Conservation (phyloP, 2,113 vertebrate genomes). For the Sclerurus mexicanus region DNA sequence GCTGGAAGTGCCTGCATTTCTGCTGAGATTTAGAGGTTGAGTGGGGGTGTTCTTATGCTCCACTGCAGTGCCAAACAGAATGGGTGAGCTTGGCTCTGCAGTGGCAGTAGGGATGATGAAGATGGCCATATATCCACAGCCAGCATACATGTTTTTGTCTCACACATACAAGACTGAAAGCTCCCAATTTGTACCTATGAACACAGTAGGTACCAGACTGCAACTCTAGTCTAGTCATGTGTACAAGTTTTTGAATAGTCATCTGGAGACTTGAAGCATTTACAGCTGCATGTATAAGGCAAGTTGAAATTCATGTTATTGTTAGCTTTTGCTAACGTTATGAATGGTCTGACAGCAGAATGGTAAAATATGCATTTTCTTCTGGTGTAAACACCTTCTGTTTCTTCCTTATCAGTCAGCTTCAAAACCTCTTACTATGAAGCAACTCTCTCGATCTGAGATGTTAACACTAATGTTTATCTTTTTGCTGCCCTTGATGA, state of each 20-base stretch:
- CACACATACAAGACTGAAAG: not conserved
- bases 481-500: slow-evolving; percentile 19
- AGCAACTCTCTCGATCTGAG: not conserved
- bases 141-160: not conserved
- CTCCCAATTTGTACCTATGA: not conserved
- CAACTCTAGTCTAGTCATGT: not conserved
- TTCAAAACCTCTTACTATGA: not conserved
- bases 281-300: not conserved
- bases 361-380: not conserved
- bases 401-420: not conserved
- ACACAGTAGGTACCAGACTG: not conserved
- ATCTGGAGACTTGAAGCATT: not conserved
- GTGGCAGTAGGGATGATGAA: not conserved
- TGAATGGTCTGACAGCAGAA: not conserved
- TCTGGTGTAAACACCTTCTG: not conserved
- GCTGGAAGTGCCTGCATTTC: not conserved
- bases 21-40: not conserved
- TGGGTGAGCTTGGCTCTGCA: not conserved
- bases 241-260: not conserved
- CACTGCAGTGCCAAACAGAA: not conserved
- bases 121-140: not conserved
- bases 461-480: slow-evolving; percentile 14
- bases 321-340: not conserved
- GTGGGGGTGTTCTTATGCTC: not conserved
- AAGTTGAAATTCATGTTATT: not conserved